These are phyloP conservation scores for Hydrolagus affinis DNA, from an alignment of 2,113 vertebrate species.

Conservation along the genomic window DNA sequence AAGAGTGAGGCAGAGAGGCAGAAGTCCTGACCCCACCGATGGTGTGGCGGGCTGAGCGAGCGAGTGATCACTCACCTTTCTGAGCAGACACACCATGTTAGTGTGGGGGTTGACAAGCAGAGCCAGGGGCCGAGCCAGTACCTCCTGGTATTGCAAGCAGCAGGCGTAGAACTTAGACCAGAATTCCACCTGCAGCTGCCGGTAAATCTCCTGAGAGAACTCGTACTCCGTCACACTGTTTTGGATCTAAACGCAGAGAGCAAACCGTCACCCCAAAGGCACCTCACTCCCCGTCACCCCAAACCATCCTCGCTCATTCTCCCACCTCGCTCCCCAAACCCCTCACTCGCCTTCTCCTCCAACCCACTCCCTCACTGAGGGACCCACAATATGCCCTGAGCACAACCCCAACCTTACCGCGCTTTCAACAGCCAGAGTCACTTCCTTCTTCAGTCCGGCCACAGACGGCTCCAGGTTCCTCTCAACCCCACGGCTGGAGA, in stretches of 20 bases:
- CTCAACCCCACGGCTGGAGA: constrained; percentile 71
- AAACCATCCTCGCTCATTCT: background rate
- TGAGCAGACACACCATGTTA: constrained; percentile 76
- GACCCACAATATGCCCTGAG: background rate
- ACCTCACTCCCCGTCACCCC: background rate
- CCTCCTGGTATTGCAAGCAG: constrained; percentile 89
- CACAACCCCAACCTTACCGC: constrained; percentile 58
- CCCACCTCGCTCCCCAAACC: background rate
- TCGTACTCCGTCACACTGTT: constrained; percentile 79
- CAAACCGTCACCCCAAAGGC: background rate
- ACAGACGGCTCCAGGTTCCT: constrained; percentile 65
- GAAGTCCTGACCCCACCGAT: background rate
- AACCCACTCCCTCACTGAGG: background rate
- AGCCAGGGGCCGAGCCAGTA: constrained; percentile 70
- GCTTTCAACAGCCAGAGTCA: constrained; percentile 78
- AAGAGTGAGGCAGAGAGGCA: no score
- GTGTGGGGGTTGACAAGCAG: constrained; percentile 68
- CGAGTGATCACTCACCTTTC: constrained; percentile 59
- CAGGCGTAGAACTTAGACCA: constrained; percentile 94
- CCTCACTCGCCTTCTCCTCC: background rate
- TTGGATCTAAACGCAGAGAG: constrained; percentile 62
- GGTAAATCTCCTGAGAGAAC: constrained; percentile 84
- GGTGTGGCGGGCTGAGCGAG: background rate
- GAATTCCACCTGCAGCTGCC: constrained; percentile 82
- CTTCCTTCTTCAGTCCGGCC: constrained; percentile 81